Evolutionary conservation across 2,888 invertebrate genomes (phyloP).

Genomic region (Choristoneura rosaceana): DNA sequence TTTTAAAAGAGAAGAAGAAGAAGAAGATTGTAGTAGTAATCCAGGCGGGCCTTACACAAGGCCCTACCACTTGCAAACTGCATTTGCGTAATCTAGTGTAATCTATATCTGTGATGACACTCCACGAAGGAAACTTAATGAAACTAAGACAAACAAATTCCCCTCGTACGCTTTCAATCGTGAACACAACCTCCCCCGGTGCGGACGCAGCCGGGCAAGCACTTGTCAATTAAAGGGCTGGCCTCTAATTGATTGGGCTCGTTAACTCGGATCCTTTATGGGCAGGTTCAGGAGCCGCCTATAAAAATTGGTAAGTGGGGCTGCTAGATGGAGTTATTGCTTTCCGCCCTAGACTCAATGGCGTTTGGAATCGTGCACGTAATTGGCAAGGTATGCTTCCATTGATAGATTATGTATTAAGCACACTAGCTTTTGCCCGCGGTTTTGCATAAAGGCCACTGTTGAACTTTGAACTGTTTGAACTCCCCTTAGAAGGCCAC

Average conservation of each 20-base stretch:
- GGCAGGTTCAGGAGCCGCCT: constrained; percentile 26
- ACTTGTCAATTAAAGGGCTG: constrained; percentile 34
- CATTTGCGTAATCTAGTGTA: no score
- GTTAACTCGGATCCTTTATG: constrained; percentile 35
- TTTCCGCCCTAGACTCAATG: background rate
- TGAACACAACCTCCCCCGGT: background rate
- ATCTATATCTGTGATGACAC: no score
- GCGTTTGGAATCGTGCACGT: background rate
- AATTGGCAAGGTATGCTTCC: background rate
- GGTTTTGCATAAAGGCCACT: no score
- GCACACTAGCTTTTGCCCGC: no score
- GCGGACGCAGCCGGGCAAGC: constrained; percentile 10
- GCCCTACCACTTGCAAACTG: no score
- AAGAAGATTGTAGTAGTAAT: no score
- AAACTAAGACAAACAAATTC: background rate
- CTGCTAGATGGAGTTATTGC: background rate
- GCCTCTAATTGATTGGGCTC: constrained; percentile 38
- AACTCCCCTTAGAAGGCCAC: no score
- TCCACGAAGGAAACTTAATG: background rate
- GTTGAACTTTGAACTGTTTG: no score
- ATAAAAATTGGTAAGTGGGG: constrained; percentile 33
- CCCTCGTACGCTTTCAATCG: background rate
- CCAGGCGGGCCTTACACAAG: no score
- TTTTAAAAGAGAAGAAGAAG: no score
- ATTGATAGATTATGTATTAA: no score